Base-by-base conservation (phyloP, 2,113 vertebrate species). In the Pipra filicauda region DNA sequence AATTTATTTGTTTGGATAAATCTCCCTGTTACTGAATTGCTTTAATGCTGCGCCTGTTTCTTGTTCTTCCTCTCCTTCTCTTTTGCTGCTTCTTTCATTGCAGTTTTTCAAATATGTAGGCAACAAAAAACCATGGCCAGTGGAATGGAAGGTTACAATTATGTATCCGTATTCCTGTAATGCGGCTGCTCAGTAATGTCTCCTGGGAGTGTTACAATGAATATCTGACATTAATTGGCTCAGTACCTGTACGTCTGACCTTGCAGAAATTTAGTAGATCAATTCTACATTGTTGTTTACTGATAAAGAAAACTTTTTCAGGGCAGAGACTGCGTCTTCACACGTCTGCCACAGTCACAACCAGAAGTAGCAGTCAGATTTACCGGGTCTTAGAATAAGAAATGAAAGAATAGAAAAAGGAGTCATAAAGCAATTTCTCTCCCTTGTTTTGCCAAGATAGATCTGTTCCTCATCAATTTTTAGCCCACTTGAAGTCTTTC, bases 201-300 rank as follows among this genome's bases (percentile, higher is more conserved):
- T 97, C 96, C 35, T 57, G 98, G 97, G 98, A 97, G 69, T 12
- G 79, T 95, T 95, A 94, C 97, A 96, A 96, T 96, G 97, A 97
- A 89, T 97, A 97, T 92, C 96, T 95, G 95, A 84, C 97, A 94
- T 98, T 98, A 98, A 98, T 97, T 98, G 97, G 94, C 97, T 97
- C 93, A 88, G 96, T 96, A 96, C 95, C 95, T 95, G 89, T 82
- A 73, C 75, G 44, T 92, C 96, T 97, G 97, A 98, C 97, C 97
- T 98, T 96, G 97, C 95, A 97, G 96, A 97, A 96, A 97, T 96
- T 95, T 95, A 91, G 84, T 78, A 96, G 90, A 94, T 96, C 91
- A 69, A 90, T 92, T 95, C 86, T 92, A 87, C 81, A 64, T 44
- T 44, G 70, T 85, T 91, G 88, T 86, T 93, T 89, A 84, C 74